Evolutionary conservation across 2,113 vertebrate species (phyloP).

Genomic region (Caloenas nicobarica): DNA sequence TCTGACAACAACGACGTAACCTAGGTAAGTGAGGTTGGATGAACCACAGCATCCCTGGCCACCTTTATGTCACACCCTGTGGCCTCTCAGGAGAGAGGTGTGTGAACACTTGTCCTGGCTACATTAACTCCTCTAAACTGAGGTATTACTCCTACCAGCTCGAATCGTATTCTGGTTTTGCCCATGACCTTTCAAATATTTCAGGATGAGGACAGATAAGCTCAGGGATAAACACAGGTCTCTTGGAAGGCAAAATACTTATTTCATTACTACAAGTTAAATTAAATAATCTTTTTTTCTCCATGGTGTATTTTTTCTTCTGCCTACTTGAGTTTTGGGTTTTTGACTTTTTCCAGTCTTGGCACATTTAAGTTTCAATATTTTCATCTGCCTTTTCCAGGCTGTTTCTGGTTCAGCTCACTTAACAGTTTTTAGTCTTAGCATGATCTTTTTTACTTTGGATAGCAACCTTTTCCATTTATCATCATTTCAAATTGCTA

Average conservation of each 20-base stretch:
- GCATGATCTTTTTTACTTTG: background rate
- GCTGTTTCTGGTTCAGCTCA: background rate
- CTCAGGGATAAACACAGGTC: background rate
- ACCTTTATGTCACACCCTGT: background rate
- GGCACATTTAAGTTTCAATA: background rate
- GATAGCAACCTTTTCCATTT: background rate
- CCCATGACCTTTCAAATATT: background rate
- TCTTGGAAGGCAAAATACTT: background rate
- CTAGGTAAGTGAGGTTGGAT: background rate
- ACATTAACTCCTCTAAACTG: background rate
- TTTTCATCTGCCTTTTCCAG: background rate
- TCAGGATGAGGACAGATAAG: background rate
- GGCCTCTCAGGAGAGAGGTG: background rate
- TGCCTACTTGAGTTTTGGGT: background rate
- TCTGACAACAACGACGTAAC: background rate
- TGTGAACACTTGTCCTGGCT: background rate
- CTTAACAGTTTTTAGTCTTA: background rate
- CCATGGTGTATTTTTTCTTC: background rate
- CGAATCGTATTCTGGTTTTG: background rate
- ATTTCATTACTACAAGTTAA: background rate
- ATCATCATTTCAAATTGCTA: background rate
- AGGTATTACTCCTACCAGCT: background rate
- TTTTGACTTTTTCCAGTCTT: background rate
- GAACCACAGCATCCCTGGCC: background rate
- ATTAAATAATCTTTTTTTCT: background rate